These are phyloP conservation scores for Fragum fragum DNA, from an alignment of 2,888 invertebrate genomes.

Conservation along the genomic window DNA sequence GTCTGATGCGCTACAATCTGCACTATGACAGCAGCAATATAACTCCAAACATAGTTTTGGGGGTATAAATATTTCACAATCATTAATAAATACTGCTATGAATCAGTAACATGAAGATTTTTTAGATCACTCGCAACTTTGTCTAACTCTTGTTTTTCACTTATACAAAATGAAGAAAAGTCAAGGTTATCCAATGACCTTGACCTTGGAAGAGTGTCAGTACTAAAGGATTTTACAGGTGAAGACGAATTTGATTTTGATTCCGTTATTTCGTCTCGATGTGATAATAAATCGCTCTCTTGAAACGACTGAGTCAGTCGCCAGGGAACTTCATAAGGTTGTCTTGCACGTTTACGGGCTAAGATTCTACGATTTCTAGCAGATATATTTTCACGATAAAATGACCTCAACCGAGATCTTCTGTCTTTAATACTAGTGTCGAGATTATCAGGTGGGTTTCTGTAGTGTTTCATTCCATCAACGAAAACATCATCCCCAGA, in stretches of 20 bases:
- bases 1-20: too few relatives aligned
- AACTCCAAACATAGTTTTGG: too few relatives aligned
- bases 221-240: slow-evolving; percentile 69
- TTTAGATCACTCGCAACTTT: slow-evolving; percentile 78
- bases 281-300: slow-evolving; percentile 69
- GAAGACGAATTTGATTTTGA: slow-evolving; percentile 79
- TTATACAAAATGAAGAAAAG: slow-evolving; percentile 75
- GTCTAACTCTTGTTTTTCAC: slow-evolving; percentile 79
- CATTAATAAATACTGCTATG: slow-evolving; percentile 36
- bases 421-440: slow-evolving; percentile 60
- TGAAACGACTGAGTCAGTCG: slow-evolving; percentile 76
- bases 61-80: too few relatives aligned
- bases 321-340: slow-evolving; percentile 84
- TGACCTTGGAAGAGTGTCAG: slow-evolving; percentile 76
- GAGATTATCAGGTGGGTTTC: slow-evolving; percentile 58
- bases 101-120: slow-evolving; percentile 79
- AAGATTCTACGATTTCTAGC: slow-evolving; percentile 67
- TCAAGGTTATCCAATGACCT: slow-evolving; percentile 83
- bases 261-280: slow-evolving; percentile 58
- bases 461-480: slow-evolving; percentile 58
- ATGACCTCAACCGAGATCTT: slow-evolving; percentile 56
- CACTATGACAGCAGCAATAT: too few relatives aligned
- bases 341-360: slow-evolving; percentile 62
- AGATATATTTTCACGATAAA: slow-evolving; percentile 48
- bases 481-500: slow-evolving; percentile 44